Evolutionary conservation across 2,113 vertebrate genomes (phyloP).

Genomic region (Sigmodon hispidus): DNA sequence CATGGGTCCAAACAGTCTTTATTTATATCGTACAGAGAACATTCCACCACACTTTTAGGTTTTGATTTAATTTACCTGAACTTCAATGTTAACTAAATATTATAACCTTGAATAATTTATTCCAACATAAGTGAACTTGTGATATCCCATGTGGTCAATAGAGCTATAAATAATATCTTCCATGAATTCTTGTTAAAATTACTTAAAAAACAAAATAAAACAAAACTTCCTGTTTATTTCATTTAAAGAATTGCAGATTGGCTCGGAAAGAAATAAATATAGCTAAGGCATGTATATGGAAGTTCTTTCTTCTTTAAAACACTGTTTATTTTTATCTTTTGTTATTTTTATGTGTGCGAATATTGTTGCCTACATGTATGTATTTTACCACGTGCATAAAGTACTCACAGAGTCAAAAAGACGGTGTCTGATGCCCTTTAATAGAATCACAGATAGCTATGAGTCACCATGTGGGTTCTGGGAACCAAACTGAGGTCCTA

Average conservation of each 20-base stretch:
- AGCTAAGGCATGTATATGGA: neutral
- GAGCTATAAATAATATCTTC: neutral
- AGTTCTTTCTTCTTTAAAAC: neutral
- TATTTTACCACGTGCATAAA: neutral
- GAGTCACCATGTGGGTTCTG: too few species aligned
- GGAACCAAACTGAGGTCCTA: neutral
- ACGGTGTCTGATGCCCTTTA: too few species aligned
- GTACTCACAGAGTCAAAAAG: too few species aligned
- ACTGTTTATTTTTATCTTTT: neutral
- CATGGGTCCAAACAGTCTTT: too few species aligned
- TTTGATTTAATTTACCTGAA: neutral
- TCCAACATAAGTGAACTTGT: neutral
- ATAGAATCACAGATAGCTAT: neutral
- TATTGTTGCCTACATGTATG: neutral
- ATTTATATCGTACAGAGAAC: too few species aligned
- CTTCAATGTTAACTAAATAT: neutral
- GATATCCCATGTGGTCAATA: neutral
- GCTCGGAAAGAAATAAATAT: neutral
- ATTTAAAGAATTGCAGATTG: neutral
- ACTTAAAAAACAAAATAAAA: neutral
- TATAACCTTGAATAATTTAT: neutral
- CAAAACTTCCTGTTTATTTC: neutral
- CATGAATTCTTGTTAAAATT: slow-evolving; percentile 1
- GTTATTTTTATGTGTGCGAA: neutral
- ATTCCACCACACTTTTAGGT: too few species aligned